phyloP scores from a whole-genome alignment of 2,113 vertebrate genomes.

The Triplophysa dalaica region DNA sequence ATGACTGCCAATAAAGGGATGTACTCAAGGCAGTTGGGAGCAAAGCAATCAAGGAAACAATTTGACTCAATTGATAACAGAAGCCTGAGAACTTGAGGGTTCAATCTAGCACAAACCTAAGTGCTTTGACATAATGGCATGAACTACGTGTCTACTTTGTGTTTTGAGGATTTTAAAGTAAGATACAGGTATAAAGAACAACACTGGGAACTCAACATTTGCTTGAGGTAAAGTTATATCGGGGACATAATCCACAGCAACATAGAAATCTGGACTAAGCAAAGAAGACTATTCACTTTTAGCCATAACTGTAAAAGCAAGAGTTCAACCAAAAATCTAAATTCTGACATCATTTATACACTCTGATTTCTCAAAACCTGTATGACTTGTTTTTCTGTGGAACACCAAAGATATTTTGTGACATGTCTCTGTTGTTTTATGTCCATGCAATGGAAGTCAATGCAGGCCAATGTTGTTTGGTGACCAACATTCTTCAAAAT shows the following conservation, averaged over 20 bases:
- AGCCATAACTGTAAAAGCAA: too few relatives aligned
- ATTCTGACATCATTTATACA: neutral
- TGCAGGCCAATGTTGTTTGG: too few relatives aligned
- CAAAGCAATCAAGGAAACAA: constrained; percentile 13
- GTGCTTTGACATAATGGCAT: neutral
- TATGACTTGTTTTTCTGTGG: too few relatives aligned
- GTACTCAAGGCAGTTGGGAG: neutral
- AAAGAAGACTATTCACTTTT: too few relatives aligned
- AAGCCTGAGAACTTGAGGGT: neutral
- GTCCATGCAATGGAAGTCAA: too few relatives aligned
- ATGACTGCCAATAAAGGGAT: constrained; percentile 16
- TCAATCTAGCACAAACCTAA: constrained; percentile 1
- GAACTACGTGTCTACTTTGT: neutral
- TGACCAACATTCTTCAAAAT: too few relatives aligned
- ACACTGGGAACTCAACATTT: neutral
- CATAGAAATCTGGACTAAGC: too few relatives aligned
- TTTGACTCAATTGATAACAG: constrained; percentile 15
- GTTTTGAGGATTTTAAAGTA: neutral
- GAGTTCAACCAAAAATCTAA: too few relatives aligned
- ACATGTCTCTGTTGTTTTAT: too few relatives aligned
- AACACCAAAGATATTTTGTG: too few relatives aligned
- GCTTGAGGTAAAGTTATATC: neutral
- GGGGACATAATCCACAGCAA: neutral
- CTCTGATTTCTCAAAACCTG: too few relatives aligned
- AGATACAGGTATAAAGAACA: neutral